Base-by-base conservation (phyloP, 2,797 vertebrate genomes). In the Varecia variegata region DNA sequence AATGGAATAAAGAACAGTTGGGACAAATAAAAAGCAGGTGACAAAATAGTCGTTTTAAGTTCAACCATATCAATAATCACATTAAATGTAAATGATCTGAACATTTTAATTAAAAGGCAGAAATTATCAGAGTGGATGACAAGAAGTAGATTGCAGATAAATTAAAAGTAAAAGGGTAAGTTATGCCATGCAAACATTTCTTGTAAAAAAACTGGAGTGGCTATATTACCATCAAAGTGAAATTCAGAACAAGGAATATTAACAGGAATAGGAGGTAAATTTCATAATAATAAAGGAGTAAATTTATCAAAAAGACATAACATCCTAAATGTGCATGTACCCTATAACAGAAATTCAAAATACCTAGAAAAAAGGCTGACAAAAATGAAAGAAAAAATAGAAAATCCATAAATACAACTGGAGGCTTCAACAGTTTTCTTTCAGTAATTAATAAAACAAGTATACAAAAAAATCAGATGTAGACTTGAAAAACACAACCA, bases 41-140 rank as follows among this genome's bases (percentile, higher is more conserved):
- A 65, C 35, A 94, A 88, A 90, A 54, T 5, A 70, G 60, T n/a
- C 76, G 30, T 77, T 70, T 93, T 93, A 85, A 85, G 56, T 71
- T 30, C 56, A 81, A 50, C n/a, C n/a, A 67, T 67, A 58, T 50
- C 67, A 67, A 81, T 27, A 90, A 77, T 90, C 47, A 73, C 10
- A 50, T 32, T 89, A 93, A 74, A 86, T 25, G 3, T 14, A 76
- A 58, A 60, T 70, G 45, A 43, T 47, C 60, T 76, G 2, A 76
- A 45, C 14, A 60, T 43, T 93, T 50, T 68, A 82, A 81, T 67
- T 68, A 56, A 85, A 90, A 76, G n/a, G 40, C 25, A 73, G 10
- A 76, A 8, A 50, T 87, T 82, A 76, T 58, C 76, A 74, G 32
- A 81, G 73, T 95, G 15, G n/a, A 47, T 87, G 74, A 81, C 54